Conservation (phyloP, 2,113 vertebrate genomes). For the Struthidea cinerea region DNA sequence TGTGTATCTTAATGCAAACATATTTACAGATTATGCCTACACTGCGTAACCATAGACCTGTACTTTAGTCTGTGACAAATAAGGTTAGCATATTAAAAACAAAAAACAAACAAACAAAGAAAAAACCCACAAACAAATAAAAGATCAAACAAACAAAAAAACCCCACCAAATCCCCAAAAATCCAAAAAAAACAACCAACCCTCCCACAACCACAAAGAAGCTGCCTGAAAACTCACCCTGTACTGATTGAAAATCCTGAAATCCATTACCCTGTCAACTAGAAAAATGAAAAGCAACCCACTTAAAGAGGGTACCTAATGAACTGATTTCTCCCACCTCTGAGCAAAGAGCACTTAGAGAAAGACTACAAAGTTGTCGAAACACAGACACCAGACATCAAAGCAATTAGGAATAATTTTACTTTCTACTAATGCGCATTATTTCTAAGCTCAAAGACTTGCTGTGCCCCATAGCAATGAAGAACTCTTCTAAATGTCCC, state of each 20-base stretch:
- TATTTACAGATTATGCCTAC: background rate
- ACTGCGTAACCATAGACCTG: background rate
- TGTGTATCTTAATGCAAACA: background rate
- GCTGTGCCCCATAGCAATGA: background rate
- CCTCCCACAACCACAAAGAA: background rate
- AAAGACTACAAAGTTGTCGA: background rate
- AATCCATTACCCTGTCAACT: background rate
- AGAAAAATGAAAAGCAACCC: background rate
- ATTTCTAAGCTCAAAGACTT: background rate
- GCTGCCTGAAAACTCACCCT: background rate
- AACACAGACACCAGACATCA: background rate
- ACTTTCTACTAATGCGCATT: background rate
- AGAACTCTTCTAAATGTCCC: background rate
- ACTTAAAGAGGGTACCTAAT: background rate
- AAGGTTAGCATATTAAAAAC: background rate
- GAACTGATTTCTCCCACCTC: background rate
- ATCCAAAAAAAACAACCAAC: background rate
- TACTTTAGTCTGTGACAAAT: background rate
- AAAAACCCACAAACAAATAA: too few relatives aligned
- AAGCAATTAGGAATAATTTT: background rate
- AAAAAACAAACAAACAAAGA: background rate
- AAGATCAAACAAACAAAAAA: too few relatives aligned
- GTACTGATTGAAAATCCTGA: background rate
- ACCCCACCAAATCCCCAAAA: background rate
- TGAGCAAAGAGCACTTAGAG: background rate